Conservation (phyloP, 2,797 vertebrate genomes). For the Hydrophis major region DNA sequence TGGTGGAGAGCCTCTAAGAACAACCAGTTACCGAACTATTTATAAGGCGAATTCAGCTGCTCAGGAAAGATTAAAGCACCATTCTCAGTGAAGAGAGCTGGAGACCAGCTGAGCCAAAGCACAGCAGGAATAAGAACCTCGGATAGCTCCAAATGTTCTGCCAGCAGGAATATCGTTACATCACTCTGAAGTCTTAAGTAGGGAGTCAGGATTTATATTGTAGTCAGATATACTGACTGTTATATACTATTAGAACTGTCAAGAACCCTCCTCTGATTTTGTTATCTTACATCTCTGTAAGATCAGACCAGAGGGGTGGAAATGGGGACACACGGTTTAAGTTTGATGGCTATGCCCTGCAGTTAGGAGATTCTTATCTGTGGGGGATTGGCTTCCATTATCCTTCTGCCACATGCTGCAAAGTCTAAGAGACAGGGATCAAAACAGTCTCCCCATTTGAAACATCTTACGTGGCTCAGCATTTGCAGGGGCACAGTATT, state of each 20-base stretch:
- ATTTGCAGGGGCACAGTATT: not conserved
- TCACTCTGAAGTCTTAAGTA: not conserved
- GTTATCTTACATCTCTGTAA: not conserved
- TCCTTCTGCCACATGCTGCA: not conserved
- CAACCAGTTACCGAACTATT: not conserved
- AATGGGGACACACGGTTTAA: not conserved
- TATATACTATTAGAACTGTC: not conserved
- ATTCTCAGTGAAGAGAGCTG: not conserved
- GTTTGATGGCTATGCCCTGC: not conserved
- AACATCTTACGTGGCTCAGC: not conserved
- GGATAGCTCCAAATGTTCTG: not conserved
- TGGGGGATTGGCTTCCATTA: not conserved
- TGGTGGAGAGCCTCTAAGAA: not conserved
- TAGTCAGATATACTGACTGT: not conserved
- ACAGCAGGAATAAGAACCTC: not conserved
- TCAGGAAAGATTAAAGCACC: not conserved
- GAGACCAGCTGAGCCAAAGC: not conserved
- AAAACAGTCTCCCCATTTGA: not conserved
- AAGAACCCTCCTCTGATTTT: not conserved
- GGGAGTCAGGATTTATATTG: not conserved
- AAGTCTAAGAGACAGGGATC: not conserved
- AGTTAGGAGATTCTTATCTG: not conserved
- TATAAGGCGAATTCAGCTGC: not conserved
- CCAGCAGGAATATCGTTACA: not conserved
- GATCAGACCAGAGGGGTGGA: not conserved